These are phyloP conservation scores for Lates calcarifer DNA, from an alignment of 2,113 vertebrate genomes.

Conservation along the genomic window DNA sequence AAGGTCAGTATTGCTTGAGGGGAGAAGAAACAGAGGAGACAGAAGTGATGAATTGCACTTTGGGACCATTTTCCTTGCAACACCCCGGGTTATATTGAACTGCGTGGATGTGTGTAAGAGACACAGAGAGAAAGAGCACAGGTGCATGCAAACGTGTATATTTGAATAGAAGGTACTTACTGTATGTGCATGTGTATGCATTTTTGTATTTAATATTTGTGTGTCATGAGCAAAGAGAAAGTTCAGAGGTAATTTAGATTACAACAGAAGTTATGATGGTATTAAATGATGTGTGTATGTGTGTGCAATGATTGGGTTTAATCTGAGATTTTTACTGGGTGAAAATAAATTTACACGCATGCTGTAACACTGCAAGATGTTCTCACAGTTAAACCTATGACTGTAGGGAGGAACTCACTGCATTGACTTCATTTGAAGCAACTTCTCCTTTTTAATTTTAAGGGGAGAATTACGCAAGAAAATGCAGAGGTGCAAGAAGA, in stretches of 20 bases:
- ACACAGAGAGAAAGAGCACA: not conserved
- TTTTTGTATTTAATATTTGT: not conserved
- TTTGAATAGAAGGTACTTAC: not conserved
- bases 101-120: constrained; percentile 8
- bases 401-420: not conserved
- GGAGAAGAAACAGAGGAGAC: constrained; percentile 48
- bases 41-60: constrained; percentile 69
- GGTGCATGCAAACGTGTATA: not conserved
- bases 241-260: no score
- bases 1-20: constrained; percentile 59
- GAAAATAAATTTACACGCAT: not conserved
- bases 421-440: not conserved
- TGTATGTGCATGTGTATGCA: not conserved
- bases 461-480: not conserved
- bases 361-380: not conserved
- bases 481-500: not conserved
- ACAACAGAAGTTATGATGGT: no score
- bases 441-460: constrained; percentile 23
- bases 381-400: not conserved
- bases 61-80: constrained; percentile 41
- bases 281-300: not conserved
- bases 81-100: constrained; percentile 43
- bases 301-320: not conserved
- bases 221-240: no score
- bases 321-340: not conserved